Evolutionary conservation across 2,113 vertebrate genomes (phyloP).

Genomic region (Asarcornis scutulata): DNA sequence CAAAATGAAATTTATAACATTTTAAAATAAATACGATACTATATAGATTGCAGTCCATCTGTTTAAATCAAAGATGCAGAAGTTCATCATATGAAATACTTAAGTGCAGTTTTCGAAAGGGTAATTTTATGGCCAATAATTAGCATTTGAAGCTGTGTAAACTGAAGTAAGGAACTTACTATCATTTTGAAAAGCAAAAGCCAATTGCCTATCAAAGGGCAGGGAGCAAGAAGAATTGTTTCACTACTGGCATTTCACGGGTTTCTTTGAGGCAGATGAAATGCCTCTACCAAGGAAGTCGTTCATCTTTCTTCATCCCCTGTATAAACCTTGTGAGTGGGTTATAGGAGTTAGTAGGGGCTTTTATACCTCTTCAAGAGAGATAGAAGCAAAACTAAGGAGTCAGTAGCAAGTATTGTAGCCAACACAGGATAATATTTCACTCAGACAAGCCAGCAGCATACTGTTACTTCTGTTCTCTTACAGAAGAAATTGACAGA

Average conservation of each 20-base stretch:
- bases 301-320: background rate
- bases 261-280: background rate
- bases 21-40: background rate
- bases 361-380: background rate
- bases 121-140: background rate
- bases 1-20: background rate
- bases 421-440: background rate
- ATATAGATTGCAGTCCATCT: background rate
- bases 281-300: background rate
- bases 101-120: background rate
- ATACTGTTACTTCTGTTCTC: background rate
- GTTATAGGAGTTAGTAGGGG: background rate
- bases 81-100: background rate
- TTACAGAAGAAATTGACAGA: background rate
- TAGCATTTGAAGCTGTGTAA: background rate
- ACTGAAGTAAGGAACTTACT: background rate
- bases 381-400: background rate
- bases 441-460: background rate
- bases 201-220: background rate
- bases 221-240: background rate
- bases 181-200: background rate
- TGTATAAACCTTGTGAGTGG: background rate
- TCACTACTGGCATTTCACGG: background rate
- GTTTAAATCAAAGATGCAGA: background rate
- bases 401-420: background rate